A percentile compares a stretch with the other conserved stretches of the same genome.
phyloP scores from a whole-genome alignment of 1,140 invertebrate species.

The Drosophila willistoni region DNA sequence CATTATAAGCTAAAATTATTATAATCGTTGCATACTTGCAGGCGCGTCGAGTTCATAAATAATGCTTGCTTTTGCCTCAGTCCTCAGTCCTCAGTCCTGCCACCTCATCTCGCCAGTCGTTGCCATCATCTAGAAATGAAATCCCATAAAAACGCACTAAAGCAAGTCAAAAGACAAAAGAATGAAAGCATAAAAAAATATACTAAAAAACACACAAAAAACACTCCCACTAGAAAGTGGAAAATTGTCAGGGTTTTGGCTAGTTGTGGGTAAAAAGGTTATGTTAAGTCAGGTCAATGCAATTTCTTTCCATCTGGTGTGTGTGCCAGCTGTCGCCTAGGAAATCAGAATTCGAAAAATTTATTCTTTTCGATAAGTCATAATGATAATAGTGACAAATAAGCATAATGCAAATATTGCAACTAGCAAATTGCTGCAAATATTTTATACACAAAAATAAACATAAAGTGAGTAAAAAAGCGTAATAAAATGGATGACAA shows the following conservation, averaged over 20 bases:
- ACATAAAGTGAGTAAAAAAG: neutral
- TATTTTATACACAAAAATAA: slow-evolving; percentile 28
- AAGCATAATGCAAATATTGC: slow-evolving; percentile 58
- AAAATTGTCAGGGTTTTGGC: neutral
- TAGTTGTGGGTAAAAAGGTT: neutral
- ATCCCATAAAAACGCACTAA: slow-evolving; percentile 38
- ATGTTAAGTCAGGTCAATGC: neutral
- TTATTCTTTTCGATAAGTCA: slow-evolving; percentile 45
- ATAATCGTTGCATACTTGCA: slow-evolving; percentile 70
- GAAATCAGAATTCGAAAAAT: slow-evolving; percentile 27
- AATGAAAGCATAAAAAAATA: neutral
- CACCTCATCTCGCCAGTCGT: neutral
- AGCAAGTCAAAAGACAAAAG: slow-evolving; percentile 15
- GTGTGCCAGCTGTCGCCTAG: slow-evolving; percentile 17
- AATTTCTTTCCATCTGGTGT: neutral
- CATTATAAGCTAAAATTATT: slow-evolving; percentile 74
- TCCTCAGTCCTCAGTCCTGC: no score
- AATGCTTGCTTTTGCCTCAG: slow-evolving; percentile 24
- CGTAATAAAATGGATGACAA: no score
- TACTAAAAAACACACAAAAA: no score
- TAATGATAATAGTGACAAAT: slow-evolving; percentile 52
- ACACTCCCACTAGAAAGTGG: neutral
- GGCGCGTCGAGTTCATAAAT: slow-evolving; percentile 67
- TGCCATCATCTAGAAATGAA: slow-evolving; percentile 27
- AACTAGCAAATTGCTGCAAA: slow-evolving; percentile 54